Evolutionary conservation across 2,888 invertebrate genomes (phyloP).

Genomic region (Tinea pellionella): DNA sequence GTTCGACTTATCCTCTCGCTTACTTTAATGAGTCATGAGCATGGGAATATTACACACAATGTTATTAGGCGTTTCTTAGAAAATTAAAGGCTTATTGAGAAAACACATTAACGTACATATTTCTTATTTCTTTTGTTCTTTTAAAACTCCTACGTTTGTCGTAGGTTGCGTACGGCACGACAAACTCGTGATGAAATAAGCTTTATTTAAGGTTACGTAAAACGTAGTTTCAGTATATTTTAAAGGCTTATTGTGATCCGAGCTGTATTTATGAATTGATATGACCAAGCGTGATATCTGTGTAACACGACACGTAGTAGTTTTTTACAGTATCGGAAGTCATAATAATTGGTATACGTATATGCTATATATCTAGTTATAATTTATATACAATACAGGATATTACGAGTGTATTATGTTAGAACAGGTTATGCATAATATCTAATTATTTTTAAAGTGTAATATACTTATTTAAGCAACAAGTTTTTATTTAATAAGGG

Average conservation of each 20-base stretch:
- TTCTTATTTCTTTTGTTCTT: background rate
- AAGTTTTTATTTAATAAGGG: background rate
- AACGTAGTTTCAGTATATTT: no score
- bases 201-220: no score
- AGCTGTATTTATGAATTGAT: no score
- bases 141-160: background rate
- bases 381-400: no score
- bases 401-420: background rate
- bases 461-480: background rate
- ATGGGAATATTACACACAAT: background rate
- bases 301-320: no score
- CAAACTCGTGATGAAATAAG: no score
- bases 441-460: background rate
- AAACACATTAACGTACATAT: background rate
- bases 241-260: no score
- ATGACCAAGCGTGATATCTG: no score
- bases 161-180: no score
- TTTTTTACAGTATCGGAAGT: no score
- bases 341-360: no score
- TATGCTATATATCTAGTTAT: no score
- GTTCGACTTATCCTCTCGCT: background rate
- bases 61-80: background rate
- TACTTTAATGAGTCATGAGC: background rate
- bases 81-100: constrained; percentile 5
- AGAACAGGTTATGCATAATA: background rate